Evolutionary conservation across 2,888 invertebrate species (phyloP).

Genomic region (Macropis europaea): DNA sequence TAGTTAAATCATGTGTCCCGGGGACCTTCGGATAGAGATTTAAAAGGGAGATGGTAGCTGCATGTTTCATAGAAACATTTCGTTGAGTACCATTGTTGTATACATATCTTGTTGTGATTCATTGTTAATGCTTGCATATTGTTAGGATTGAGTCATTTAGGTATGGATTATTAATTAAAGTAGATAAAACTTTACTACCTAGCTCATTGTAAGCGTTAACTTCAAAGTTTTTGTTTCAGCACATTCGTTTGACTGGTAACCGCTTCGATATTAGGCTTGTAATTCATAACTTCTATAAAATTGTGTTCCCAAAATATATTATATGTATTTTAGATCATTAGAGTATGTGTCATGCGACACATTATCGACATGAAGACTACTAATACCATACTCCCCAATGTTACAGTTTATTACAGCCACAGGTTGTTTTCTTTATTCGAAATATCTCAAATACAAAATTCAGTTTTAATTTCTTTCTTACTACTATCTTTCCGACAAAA

Average conservation of each 20-base stretch:
- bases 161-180: slow-evolving; percentile 80
- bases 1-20: slow-evolving; percentile 41
- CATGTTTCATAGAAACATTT: slow-evolving; percentile 75
- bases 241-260: slow-evolving; percentile 76
- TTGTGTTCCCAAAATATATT: slow-evolving; percentile 41
- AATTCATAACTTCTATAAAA: slow-evolving; percentile 51
- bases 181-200: slow-evolving; percentile 77
- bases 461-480: neutral
- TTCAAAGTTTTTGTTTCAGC: slow-evolving; percentile 77
- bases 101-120: slow-evolving; percentile 80
- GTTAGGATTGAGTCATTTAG: slow-evolving; percentile 80
- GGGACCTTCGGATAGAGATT: slow-evolving; percentile 66
- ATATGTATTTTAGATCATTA: slow-evolving; percentile 40
- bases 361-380: slow-evolving; percentile 31
- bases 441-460: neutral
- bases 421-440: slow-evolving; percentile 4
- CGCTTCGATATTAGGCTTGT: slow-evolving; percentile 68
- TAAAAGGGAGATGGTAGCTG: slow-evolving; percentile 70
- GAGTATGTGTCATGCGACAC: slow-evolving; percentile 34
- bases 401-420: slow-evolving; percentile 37
- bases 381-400: slow-evolving; percentile 6
- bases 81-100: slow-evolving; percentile 78
- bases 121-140: slow-evolving; percentile 81
- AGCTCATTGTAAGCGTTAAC: slow-evolving; percentile 74
- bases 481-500: neutral